Conservation (phyloP, 1,140 invertebrate genomes). For the Drosophila varians region DNA sequence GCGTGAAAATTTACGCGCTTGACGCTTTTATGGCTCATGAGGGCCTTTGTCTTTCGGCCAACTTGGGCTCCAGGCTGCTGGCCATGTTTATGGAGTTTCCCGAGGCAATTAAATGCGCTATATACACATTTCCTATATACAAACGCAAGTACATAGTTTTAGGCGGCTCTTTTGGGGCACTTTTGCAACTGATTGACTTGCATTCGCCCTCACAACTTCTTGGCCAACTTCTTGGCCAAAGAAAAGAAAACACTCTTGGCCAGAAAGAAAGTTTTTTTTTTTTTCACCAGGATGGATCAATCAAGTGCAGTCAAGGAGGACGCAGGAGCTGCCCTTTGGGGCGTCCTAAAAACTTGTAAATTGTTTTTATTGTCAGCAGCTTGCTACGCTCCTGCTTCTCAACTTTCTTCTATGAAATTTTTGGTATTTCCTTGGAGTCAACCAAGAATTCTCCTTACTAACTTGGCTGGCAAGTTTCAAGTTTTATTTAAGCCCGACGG, state of each 20-base stretch:
- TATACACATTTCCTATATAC: not conserved
- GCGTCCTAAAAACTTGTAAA: constrained; percentile 39
- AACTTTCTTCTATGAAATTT: constrained; percentile 17
- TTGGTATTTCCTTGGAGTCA: constrained; percentile 24
- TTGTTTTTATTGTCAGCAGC: constrained; percentile 56
- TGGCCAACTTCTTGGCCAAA: constrained; percentile 35
- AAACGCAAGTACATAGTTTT: not conserved
- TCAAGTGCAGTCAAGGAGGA: constrained; percentile 13
- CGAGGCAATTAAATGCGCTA: constrained; percentile 43
- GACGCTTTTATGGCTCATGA: constrained; percentile 51
- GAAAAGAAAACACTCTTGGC: too few relatives aligned
- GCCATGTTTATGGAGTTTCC: constrained; percentile 42
- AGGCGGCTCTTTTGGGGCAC: constrained; percentile 10
- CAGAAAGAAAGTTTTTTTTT: constrained; percentile 26
- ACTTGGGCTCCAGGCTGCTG: constrained; percentile 5
- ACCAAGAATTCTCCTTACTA: constrained; percentile 14
- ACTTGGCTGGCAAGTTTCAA: constrained; percentile 10
- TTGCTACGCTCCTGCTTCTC: constrained; percentile 4
- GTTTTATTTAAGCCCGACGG: constrained; percentile 3
- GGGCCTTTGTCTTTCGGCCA: constrained; percentile 30
- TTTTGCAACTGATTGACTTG: constrained; percentile 58
- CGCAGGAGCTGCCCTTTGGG: not conserved
- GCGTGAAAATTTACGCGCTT: constrained; percentile 45
- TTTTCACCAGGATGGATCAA: constrained; percentile 7
- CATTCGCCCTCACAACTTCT: constrained; percentile 59